These are phyloP conservation scores for Datnioides undecimradiatus DNA, from an alignment of 2,113 vertebrate genomes.

Conservation along the genomic window DNA sequence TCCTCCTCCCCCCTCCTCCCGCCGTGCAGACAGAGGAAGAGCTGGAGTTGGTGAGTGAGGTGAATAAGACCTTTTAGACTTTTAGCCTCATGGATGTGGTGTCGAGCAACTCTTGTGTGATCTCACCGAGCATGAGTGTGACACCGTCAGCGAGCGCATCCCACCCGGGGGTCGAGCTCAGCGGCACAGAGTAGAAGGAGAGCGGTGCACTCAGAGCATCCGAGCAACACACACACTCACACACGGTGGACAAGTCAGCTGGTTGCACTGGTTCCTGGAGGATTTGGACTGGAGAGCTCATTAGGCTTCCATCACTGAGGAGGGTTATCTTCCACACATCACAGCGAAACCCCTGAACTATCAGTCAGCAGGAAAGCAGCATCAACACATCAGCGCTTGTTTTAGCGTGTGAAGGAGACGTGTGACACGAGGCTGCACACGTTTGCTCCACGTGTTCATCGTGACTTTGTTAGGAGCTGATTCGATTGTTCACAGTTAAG, in stretches of 20 bases:
- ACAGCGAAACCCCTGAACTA: no score
- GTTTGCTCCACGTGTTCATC: no score
- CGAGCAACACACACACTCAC: not conserved
- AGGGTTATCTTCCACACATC: no score
- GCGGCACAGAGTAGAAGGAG: not conserved
- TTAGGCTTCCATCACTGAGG: not conserved
- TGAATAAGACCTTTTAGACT: slow-evolving; percentile 79
- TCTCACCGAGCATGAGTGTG: slow-evolving; percentile 69
- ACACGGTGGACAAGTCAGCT: slow-evolving; percentile 10
- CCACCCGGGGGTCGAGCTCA: slow-evolving; percentile 14
- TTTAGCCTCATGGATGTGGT: slow-evolving; percentile 68
- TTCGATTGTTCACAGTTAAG: no score
- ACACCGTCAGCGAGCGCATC: slow-evolving; percentile 31
- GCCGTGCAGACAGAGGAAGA: slow-evolving; percentile 93
- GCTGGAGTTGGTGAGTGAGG: slow-evolving; percentile 97
- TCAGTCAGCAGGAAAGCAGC: no score
- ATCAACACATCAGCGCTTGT: no score
- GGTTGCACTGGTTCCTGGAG: slow-evolving; percentile 32
- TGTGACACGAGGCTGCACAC: no score
- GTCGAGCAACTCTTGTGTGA: slow-evolving; percentile 67
- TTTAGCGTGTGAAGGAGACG: no score
- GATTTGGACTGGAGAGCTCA: no score
- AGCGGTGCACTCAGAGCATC: slow-evolving; percentile 20
- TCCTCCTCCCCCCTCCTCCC: slow-evolving; percentile 49
- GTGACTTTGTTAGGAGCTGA: no score